phyloP scores from a whole-genome alignment of 2,113 vertebrate species.

The Callipepla squamata region DNA sequence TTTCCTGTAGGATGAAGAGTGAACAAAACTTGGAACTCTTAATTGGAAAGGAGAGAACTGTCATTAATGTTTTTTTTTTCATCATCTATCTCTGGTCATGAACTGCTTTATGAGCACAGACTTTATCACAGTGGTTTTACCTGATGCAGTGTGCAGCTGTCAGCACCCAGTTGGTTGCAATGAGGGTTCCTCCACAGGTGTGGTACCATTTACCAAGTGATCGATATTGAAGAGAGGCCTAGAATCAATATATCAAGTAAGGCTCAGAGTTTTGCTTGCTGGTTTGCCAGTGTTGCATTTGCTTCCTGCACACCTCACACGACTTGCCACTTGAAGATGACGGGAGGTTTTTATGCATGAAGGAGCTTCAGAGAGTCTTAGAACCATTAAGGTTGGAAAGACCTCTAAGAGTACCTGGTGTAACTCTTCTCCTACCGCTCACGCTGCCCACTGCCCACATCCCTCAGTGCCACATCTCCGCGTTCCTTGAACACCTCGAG shows the following conservation, averaged over 20 bases:
- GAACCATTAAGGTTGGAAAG: too few species aligned
- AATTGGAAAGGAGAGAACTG: neutral
- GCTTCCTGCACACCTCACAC: neutral
- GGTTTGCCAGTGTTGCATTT: neutral
- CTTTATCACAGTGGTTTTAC: neutral
- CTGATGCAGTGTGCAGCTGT: conserved; percentile 79
- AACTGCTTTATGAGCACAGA: too few species aligned
- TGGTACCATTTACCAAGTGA: conserved; percentile 17
- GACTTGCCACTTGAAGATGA: neutral
- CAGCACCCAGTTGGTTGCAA: conserved; percentile 73
- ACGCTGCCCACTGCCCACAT: too few species aligned
- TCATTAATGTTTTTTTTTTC: neutral
- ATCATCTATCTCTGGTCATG: neutral
- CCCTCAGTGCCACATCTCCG: too few species aligned
- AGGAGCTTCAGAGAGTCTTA: neutral
- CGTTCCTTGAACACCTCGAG: too few species aligned
- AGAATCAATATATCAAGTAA: neutral
- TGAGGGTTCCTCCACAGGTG: conserved; percentile 74
- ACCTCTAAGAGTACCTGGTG: too few species aligned
- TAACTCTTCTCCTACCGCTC: too few species aligned
- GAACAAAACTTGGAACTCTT: neutral
- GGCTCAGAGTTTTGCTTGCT: neutral
- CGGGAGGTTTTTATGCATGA: neutral
- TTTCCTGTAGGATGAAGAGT: neutral
- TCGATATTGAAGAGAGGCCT: conserved; percentile 71